Evolutionary conservation across 1,140 invertebrate species (phyloP).

Genomic region (Scaptomyza pallida): DNA sequence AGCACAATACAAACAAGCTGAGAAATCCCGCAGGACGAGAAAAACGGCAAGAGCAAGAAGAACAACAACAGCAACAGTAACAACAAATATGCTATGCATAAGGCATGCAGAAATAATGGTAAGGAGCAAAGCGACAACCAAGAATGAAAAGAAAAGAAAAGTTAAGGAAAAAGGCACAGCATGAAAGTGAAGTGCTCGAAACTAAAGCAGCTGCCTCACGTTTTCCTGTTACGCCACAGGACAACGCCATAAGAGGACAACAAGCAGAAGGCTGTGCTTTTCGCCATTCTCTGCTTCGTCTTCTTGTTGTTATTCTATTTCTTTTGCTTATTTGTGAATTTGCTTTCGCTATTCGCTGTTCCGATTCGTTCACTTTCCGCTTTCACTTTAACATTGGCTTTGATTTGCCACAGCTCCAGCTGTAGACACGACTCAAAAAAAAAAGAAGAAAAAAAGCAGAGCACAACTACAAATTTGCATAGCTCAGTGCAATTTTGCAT

Average conservation of each 20-base stretch:
- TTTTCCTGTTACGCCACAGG: constrained; percentile 71
- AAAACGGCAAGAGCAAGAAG: constrained; percentile 7
- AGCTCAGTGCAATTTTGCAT: constrained; percentile 41
- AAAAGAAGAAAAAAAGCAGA: too few species aligned
- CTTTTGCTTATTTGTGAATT: constrained; percentile 5
- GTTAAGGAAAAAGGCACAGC: constrained; percentile 12
- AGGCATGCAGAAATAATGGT: constrained; percentile 51
- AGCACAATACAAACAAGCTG: constrained; percentile 55
- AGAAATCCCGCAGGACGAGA: constrained; percentile 56
- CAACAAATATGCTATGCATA: constrained; percentile 35
- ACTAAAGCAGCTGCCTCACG: constrained; percentile 65
- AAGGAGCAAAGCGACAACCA: constrained; percentile 22
- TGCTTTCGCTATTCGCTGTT: constrained; percentile 25
- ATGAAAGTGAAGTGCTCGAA: constrained; percentile 49
- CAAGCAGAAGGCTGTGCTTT: constrained; percentile 37
- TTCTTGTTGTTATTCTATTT: constrained; percentile 36
- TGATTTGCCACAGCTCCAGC: constrained; percentile 34
- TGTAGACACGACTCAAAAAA: constrained; percentile 30
- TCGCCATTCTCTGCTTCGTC: constrained; percentile 33
- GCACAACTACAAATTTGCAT: constrained; percentile 51
- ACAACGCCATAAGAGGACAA: constrained; percentile 49
- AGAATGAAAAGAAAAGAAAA: constrained; percentile 1
- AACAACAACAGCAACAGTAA: too few species aligned
- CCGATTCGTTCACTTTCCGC: constrained; percentile 44
- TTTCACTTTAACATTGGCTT: constrained; percentile 40